These are phyloP conservation scores for Cotesia typhae DNA, from an alignment of 1,140 invertebrate species.

Conservation along the genomic window DNA sequence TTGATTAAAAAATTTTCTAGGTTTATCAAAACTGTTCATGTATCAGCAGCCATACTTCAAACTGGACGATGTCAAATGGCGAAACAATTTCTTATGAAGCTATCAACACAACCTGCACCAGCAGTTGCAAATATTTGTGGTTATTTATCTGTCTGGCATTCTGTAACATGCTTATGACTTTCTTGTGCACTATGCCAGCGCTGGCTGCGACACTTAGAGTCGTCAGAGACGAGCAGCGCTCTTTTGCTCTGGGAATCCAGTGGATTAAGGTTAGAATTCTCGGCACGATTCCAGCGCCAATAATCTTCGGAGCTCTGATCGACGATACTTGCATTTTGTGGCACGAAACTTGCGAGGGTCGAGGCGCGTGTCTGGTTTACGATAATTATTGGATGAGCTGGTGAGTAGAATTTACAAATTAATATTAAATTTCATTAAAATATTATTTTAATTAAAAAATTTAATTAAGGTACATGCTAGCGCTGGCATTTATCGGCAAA, in stretches of 20 bases:
- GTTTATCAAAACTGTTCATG: slow-evolving; percentile 70
- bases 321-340: slow-evolving; percentile 85
- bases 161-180: slow-evolving; percentile 78
- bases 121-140: slow-evolving; percentile 72
- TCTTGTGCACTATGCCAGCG: slow-evolving; percentile 80
- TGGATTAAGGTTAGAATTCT: slow-evolving; percentile 83
- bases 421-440: background rate
- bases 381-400: slow-evolving; percentile 77
- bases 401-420: slow-evolving; percentile 53
- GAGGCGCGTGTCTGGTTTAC: slow-evolving; percentile 75
- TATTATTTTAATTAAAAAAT: background rate
- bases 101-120: slow-evolving; percentile 72
- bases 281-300: slow-evolving; percentile 87
- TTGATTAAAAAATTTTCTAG: slow-evolving; percentile 41
- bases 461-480: slow-evolving; percentile 72
- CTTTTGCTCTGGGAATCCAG: slow-evolving; percentile 87
- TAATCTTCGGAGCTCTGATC: slow-evolving; percentile 85
- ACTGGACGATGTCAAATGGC: slow-evolving; percentile 41
- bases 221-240: slow-evolving; percentile 81
- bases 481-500: slow-evolving; percentile 72
- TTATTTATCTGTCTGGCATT: slow-evolving; percentile 75
- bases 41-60: slow-evolving; percentile 46
- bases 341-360: slow-evolving; percentile 70
- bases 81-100: slow-evolving; percentile 65
- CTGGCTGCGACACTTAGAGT: slow-evolving; percentile 81